Conservation (phyloP, 2,797 vertebrate species). For the Pangasius mekongensis region DNA sequence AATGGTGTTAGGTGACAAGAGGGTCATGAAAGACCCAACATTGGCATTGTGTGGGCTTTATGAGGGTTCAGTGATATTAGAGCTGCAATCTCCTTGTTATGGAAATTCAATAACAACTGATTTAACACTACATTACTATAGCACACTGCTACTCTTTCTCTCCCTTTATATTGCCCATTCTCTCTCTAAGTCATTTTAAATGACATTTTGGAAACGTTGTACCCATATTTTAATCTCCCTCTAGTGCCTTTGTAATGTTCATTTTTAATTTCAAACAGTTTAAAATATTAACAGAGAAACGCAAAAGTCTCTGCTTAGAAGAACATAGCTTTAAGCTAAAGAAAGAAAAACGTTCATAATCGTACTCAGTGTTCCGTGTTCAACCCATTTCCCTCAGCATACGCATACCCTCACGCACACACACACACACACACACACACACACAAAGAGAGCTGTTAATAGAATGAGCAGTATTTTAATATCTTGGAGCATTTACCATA, state of each 20-base stretch:
- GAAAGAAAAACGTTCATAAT: slow-evolving; percentile 34
- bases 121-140: slow-evolving; percentile 6
- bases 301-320: slow-evolving; percentile 14
- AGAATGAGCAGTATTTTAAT: slow-evolving; percentile 4
- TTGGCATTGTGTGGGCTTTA: slow-evolving; percentile 30
- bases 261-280: slow-evolving; percentile 18
- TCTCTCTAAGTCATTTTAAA: background rate
- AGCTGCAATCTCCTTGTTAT: slow-evolving; percentile 24
- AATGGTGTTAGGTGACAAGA: slow-evolving; percentile 49
- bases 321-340: slow-evolving; percentile 15
- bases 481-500: slow-evolving; percentile 2
- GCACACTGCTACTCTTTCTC: background rate
- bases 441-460: slow-evolving; percentile 10
- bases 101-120: slow-evolving; percentile 34
- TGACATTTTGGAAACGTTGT: background rate
- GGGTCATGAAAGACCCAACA: slow-evolving; percentile 16
- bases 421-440: slow-evolving; percentile 17
- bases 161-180: background rate
- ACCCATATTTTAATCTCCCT: background rate
- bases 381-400: slow-evolving; percentile 4
- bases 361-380: slow-evolving; percentile 26
- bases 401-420: slow-evolving; percentile 5
- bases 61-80: slow-evolving; percentile 27
- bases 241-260: slow-evolving; percentile 20
- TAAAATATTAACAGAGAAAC: slow-evolving; percentile 22